Conservation (phyloP, 1,140 invertebrate species). For the Dolichoris vasculosae region DNA sequence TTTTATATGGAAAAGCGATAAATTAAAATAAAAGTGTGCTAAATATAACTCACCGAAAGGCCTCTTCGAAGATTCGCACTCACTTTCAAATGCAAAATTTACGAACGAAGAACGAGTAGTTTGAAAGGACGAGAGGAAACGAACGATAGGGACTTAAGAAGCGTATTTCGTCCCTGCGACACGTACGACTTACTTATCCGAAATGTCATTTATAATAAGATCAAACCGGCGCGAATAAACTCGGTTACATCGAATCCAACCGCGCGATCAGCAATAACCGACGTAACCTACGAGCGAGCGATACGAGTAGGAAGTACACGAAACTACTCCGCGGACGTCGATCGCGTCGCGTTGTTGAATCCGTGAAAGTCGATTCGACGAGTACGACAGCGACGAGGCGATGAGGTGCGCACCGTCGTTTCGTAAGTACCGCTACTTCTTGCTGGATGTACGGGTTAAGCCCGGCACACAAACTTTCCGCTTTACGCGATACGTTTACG, state of each 20-base stretch:
- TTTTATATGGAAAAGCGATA: no score
- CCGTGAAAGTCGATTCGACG: slow-evolving; percentile 47
- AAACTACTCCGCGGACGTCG: neutral
- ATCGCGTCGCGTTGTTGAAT: slow-evolving; percentile 16
- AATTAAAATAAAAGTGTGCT: neutral
- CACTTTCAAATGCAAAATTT: neutral
- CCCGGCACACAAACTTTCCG: slow-evolving; percentile 51
- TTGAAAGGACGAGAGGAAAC: neutral
- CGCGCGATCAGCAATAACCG: neutral
- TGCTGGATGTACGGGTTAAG: slow-evolving; percentile 47
- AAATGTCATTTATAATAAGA: no score
- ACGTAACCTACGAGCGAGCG: neutral
- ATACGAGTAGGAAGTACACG: neutral
- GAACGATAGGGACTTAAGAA: neutral
- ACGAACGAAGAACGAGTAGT: neutral
- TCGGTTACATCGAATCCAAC: no score
- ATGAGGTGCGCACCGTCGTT: slow-evolving; percentile 31
- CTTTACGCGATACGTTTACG: slow-evolving; percentile 45
- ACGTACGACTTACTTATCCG: no score
- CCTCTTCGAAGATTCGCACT: neutral
- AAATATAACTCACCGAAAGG: neutral
- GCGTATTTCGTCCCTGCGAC: no score
- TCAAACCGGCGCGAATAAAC: no score
- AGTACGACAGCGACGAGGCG: neutral
- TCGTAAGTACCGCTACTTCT: slow-evolving; percentile 50